Base-by-base conservation (phyloP, 2,113 vertebrate genomes). In the Pycnonotus jocosus region DNA sequence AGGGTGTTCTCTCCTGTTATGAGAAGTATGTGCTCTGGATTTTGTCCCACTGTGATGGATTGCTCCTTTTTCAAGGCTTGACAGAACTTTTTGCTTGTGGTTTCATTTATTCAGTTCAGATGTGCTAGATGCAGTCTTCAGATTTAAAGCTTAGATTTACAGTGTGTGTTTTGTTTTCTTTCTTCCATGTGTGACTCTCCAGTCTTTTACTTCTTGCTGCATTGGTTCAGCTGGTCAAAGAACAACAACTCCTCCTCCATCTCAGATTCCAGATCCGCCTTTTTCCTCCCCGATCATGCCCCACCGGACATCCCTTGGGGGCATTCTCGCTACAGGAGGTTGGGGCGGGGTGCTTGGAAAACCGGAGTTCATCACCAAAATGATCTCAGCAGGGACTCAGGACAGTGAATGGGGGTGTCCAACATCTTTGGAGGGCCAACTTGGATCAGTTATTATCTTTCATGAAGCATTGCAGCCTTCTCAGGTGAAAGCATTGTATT, bases 341-440 rank as follows among this genome's bases (percentile, higher is more conserved):
- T 99, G 99, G 99, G 98, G 98, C 24, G 99, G 98, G 7, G 83
- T 98, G 45, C 91, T 97, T 45, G 98, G 98, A 47, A 99, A 99
- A 91, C 97, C 98, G 4, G 99, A 99, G 95, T 97, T 98, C 9
- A 89, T 99, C 95, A 99, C 99, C 21, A 99, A 99, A 92, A 96
- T 99, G 88, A 99, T 99, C 97, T 99, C 99, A 8, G 99, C 99
- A 6, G 99, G 99, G 66, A 99, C 99, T 27, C 99, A 99, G 94
- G 99, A 99, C 97, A 99, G 99, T 69, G 99, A 99, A 92, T 99
- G 99, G 99, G 99, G 99, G 8, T 99, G 99, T 92, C 99, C 99
- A 35, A 99, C 99, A 24, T 99, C 99, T 40, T 96, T 99, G 93
- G 99, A 99, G 95, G 99, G 99, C 38, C 99, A 99, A 3, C 98